Evolutionary conservation across 2,113 vertebrate genomes (phyloP).

Genomic region (Lethenteron reissneri): DNA sequence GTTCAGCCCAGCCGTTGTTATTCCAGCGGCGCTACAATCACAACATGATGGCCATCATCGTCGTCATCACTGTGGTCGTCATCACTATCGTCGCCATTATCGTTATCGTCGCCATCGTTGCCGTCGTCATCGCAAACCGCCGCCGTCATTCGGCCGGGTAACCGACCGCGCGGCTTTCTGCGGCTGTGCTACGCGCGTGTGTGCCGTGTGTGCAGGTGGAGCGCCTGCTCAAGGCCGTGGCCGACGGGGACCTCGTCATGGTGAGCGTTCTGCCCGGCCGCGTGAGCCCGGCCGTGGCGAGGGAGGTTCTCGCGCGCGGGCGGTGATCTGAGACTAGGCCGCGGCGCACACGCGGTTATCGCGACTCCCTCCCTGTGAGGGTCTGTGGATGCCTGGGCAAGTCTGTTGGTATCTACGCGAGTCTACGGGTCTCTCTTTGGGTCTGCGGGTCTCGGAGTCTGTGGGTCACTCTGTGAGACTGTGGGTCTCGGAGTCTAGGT

Average conservation of each 20-base stretch:
- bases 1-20: too few species aligned
- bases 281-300: neutral
- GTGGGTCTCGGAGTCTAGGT: too few species aligned
- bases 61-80: too few species aligned
- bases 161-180: neutral
- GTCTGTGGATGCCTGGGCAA: neutral
- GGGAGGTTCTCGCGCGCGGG: neutral
- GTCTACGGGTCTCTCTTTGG: too few species aligned
- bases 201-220: constrained; percentile 38
- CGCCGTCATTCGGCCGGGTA: neutral
- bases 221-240: constrained; percentile 68
- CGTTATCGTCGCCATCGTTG: neutral
- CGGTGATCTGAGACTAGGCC: neutral
- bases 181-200: neutral
- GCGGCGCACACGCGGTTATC: neutral
- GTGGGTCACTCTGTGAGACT: too few species aligned
- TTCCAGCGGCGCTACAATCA: too few species aligned
- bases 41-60: too few species aligned
- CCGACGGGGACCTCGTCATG: constrained; percentile 84
- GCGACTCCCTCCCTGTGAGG: neutral
- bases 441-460: too few species aligned
- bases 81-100: neutral
- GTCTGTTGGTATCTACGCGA: neutral
- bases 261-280: constrained; percentile 26
- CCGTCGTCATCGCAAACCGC: neutral